Evolutionary conservation across 1,140 invertebrate species (phyloP), one percentile per base, ranked within the genome.

Genomic region (Lanistes nyassanus): DNA sequence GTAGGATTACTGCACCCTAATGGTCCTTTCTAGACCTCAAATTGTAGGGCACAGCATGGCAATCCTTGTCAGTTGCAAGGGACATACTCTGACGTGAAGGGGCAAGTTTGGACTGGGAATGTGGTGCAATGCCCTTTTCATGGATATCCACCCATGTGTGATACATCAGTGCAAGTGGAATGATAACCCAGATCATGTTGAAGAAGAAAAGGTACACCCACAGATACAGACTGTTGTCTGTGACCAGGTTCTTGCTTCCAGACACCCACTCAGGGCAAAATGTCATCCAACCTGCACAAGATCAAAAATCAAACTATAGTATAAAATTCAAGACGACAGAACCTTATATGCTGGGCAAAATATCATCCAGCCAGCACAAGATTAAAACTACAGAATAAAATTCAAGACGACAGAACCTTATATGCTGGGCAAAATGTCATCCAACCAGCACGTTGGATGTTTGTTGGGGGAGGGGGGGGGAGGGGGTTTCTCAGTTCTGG

Each of bases 131-230:
- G 31, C 70, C 70, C 16, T 62, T 60, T 26, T 62, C 60, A 7
- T 56, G 66, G 55, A 84, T 80, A 16, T 78, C 83, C 1, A 69
- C 36, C 81, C 83, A 88, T 0, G 86, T 85, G 64, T 88, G 86
- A 56, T 75, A 83, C 55, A 88, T 76, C 31, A 88, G 74, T 29
- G 76, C 71, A 13, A 81, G 21, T 0, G 87, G 87, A n/a, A 88
- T 78, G 11, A 88, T 80, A 0, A 88, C 87, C 87, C 87, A 88
- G 1, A 88, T 53, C 34, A 80, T 82, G 76, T 88, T 88, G 77
- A 87, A 88, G 80, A 88, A 88, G 9, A 88, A 77, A 3, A 88
- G 80, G 72, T 88, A 88, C 0, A 88, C 75, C 86, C 85, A 88
- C 55, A 88, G 76, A 75, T 82, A 83, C 42, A 88, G 56, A 26